Evolutionary conservation across 2,888 invertebrate species (phyloP).

Genomic region (Perithous albicinctus): DNA sequence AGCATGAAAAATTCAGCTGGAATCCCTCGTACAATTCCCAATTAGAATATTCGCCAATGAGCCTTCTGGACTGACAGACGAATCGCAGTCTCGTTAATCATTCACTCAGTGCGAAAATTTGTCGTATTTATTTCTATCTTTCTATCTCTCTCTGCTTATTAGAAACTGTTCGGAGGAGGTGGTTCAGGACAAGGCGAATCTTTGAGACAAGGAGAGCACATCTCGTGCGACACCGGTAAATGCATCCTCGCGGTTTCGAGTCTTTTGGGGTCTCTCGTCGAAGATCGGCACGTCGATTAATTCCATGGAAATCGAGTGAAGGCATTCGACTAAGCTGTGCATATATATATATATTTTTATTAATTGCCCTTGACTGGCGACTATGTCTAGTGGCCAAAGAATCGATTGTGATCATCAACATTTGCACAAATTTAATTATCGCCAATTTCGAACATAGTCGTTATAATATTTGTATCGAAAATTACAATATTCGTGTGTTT

Average conservation of each 20-base stretch:
- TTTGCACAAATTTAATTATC: conserved; percentile 6
- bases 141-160: conserved; percentile 48
- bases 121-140: conserved; percentile 15
- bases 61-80: background rate
- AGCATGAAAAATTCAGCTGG: too few species aligned
- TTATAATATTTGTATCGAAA: background rate
- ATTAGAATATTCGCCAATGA: background rate
- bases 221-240: conserved; percentile 46
- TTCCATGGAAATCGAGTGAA: conserved; percentile 38
- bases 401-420: conserved; percentile 15
- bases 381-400: conserved; percentile 25
- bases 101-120: conserved; percentile 6
- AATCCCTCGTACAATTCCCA: background rate
- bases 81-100: conserved; percentile 17
- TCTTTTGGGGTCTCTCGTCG: conserved; percentile 23
- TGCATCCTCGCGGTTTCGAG: conserved; percentile 36
- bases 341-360: too few species aligned
- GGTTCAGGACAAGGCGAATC: conserved; percentile 79
- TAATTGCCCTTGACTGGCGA: conserved; percentile 12
- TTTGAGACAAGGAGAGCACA: conserved; percentile 66
- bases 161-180: conserved; percentile 82
- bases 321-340: conserved; percentile 18
- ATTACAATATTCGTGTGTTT: background rate
- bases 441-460: background rate
- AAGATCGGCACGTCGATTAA: conserved; percentile 30